phyloP scores from a whole-genome alignment of 2,113 vertebrate genomes.

The Planiliza haematocheilus region DNA sequence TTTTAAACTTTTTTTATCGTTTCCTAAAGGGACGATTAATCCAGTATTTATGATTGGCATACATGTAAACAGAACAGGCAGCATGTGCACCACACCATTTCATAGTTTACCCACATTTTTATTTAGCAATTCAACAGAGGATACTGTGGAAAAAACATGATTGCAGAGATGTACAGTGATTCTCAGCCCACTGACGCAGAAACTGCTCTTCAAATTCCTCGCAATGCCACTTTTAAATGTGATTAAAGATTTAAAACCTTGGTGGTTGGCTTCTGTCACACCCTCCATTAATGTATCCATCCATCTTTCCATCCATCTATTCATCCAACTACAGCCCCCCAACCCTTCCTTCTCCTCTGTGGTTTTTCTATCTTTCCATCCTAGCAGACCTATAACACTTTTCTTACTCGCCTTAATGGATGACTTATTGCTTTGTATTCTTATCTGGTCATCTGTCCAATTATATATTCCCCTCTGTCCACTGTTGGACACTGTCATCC shows the following conservation, averaged over 20 bases:
- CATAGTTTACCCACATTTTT: conserved; percentile 6
- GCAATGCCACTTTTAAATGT: conserved; percentile 50
- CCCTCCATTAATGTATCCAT: conserved; percentile 23
- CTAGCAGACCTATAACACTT: neutral
- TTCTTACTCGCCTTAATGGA: neutral
- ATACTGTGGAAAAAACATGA: conserved; percentile 8
- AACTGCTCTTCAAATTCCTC: conserved; percentile 17
- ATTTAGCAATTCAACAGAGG: neutral
- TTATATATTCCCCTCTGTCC: neutral
- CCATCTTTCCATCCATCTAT: conserved; percentile 13
- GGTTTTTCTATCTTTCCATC: conserved; percentile 1
- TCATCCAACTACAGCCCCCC: neutral
- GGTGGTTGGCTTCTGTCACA: conserved; percentile 39
- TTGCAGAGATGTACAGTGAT: conserved; percentile 27
- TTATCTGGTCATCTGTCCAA: conserved; percentile 27
- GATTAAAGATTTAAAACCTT: conserved; percentile 60
- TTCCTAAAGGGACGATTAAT: no score
- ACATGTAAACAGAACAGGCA: no score
- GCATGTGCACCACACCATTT: no score
- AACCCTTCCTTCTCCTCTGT: neutral
- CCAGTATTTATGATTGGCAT: no score
- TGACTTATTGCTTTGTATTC: conserved; percentile 12
- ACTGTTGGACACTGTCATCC: conserved; percentile 6
- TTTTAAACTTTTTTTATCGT: no score
- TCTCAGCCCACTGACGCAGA: conserved; percentile 39